Base-by-base conservation (phyloP, 1,140 invertebrate species). In the Cheumatopsyche charites region DNA sequence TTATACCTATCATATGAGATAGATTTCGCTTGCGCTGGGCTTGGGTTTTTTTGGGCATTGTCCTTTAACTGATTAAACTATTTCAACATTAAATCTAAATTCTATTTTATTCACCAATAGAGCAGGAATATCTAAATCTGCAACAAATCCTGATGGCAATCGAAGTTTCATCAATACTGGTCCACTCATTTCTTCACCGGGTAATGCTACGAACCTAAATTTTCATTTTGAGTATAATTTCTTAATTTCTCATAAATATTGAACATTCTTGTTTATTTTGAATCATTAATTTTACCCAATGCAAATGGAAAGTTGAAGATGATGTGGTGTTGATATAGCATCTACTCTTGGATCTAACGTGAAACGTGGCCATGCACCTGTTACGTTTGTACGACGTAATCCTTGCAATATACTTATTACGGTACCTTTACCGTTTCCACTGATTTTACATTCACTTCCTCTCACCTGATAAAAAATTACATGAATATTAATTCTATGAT, bases 261-360 rank as follows among this genome's bases (percentile, higher is more conserved):
- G 25, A 21, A 62, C 15, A 21, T 6, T 67, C 5, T 11, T 55
- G 5, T 6, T 23, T 15, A 29, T 69, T 11, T 62, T 70, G 29
- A 63, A 62, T 67, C 13, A 61, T 21, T 29, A 12, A 52, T 29
- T 21, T 42, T 84, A 93, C 91, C 89, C 90, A 72, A 90, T 90
- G 78, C 95, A 98, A 72, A 96, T 88, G 13, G 94, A 94, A 0
- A 98, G 83, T 79, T 95, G 91, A 55, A 98, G 83, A 75, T 94
- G 91, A 79, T 95, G 89, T 9, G 87, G 84, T 76, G 93, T 92
- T 0, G 94, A 95, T 75, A 91, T 92, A 76, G 90, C 91, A 80
- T 95, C 92, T 1, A 97, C 89, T 73, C 95, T 90, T 11, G 94
- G 94, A 83, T 96, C 94, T 3, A 97, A 84, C 5, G 90, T 92